Base-by-base conservation (phyloP, 2,888 invertebrate species). In the Platypus cylindrus region DNA sequence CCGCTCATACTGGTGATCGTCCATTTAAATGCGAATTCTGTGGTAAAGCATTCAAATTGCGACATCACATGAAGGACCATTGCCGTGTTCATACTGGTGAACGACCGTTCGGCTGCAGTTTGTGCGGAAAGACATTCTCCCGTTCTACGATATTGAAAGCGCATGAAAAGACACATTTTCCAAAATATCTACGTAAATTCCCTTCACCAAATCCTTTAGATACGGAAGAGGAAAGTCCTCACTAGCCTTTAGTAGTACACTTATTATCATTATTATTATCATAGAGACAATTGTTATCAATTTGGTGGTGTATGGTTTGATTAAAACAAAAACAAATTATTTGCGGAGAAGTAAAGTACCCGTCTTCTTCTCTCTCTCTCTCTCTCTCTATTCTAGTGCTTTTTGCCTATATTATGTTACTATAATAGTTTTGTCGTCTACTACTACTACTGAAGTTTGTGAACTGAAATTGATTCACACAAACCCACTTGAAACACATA, bases 21-120 rank as follows among this genome's bases (percentile, higher is more conserved):
- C 87, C 87, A 39, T 89, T 87, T 66, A 87, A 86, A 67, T 89
- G 87, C 70, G 87, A 89, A 64, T 89, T 86, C 67, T 89, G 89
- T 65, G 87, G 87, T 46, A 89, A 89, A 66, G 87, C 87, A 51
- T 89, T 89, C 70, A 89, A 89, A 62, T 67, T 89, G 56, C 73
- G 87, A 44, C 87, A 89, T 62, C 87, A 89, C 67, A 87, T 89
- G 87, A 89, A 89, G 66, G 87, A 89, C 68, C 89, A 89, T 62
- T 87, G 86, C 67, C 77, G 87, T 56, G 87, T 89, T 45, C 89
- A 89, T 62, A 89, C 87, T 50, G 89, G 89, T 49, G 87, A 89
- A 62, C 70, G 87, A 49, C 87, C 87, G 29, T 89, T 89, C 68
- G 75, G 86, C 52, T 89, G 87, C 64, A 76, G 79, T 43, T 69